Evolutionary conservation across 2,113 vertebrate species (phyloP).

Genomic region (Rhinopomastus cyanomelas): DNA sequence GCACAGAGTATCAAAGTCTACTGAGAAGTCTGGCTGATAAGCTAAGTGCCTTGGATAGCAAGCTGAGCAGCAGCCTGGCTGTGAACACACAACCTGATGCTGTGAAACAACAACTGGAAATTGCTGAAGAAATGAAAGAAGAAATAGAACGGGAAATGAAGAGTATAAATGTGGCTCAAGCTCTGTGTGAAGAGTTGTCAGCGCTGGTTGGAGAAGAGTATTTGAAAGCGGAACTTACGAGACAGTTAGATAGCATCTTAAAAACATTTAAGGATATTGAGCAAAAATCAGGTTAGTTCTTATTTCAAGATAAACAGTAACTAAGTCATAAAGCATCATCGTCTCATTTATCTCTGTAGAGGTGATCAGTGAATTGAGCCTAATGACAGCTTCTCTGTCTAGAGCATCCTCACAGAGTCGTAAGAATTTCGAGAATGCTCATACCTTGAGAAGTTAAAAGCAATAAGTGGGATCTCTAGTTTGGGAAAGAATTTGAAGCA

Average conservation of each 20-base stretch:
- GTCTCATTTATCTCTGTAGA: neutral
- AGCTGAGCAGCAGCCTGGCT: constrained; percentile 80
- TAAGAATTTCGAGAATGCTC: neutral
- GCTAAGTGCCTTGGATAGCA: constrained; percentile 78
- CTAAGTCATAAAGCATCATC: neutral
- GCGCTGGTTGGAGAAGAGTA: constrained; percentile 90
- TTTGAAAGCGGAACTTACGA: constrained; percentile 88
- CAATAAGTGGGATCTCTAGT: neutral
- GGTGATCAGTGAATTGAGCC: neutral
- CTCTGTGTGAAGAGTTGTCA: constrained; percentile 84
- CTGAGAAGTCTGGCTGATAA: constrained; percentile 81
- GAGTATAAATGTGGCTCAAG: constrained; percentile 82
- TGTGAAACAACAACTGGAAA: constrained; percentile 88
- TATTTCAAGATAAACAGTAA: neutral
- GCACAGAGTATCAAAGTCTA: constrained; percentile 85
- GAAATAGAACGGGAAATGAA: constrained; percentile 85
- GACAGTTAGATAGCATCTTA: constrained; percentile 88
- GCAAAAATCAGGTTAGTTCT: constrained; percentile 90
- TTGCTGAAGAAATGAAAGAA: constrained; percentile 80
- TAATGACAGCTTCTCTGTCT: neutral
- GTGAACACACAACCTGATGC: constrained; percentile 85
- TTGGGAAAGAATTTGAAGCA: neutral
- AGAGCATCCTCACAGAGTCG: neutral
- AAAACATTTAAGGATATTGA: constrained; percentile 90
- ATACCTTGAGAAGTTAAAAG: neutral